These are phyloP conservation scores for Chlorodrepanis virens DNA, from an alignment of 2,113 vertebrate species.

Conservation along the genomic window DNA sequence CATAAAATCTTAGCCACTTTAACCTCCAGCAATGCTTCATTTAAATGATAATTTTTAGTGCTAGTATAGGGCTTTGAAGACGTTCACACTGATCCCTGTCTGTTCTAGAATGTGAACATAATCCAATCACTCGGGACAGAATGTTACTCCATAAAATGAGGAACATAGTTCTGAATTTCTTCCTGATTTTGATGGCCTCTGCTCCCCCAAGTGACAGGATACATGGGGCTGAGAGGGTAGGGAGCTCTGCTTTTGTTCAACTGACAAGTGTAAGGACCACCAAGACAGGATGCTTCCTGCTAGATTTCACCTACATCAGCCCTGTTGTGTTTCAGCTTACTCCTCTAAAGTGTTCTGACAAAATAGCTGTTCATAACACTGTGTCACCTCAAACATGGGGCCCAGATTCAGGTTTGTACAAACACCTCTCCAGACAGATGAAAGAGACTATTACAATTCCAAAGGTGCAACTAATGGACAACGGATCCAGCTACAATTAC, in stretches of 20 bases:
- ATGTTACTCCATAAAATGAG: neutral
- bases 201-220: neutral
- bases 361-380: neutral
- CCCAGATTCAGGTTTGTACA: neutral
- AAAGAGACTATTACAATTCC: neutral
- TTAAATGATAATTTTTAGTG: neutral
- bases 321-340: neutral
- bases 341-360: neutral
- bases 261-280: neutral
- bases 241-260: neutral
- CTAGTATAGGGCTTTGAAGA: neutral
- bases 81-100: neutral
- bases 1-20: neutral
- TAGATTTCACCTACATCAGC: neutral
- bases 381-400: neutral
- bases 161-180: neutral
- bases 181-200: neutral
- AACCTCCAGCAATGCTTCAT: neutral
- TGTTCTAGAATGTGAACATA: neutral
- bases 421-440: neutral
- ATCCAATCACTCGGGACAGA: neutral
- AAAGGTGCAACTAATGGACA: neutral
- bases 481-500: neutral
- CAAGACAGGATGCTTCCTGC: neutral
- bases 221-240: rapidly evolving